Conservation (phyloP, 2,888 invertebrate species). For the Amaurobius ferox region DNA sequence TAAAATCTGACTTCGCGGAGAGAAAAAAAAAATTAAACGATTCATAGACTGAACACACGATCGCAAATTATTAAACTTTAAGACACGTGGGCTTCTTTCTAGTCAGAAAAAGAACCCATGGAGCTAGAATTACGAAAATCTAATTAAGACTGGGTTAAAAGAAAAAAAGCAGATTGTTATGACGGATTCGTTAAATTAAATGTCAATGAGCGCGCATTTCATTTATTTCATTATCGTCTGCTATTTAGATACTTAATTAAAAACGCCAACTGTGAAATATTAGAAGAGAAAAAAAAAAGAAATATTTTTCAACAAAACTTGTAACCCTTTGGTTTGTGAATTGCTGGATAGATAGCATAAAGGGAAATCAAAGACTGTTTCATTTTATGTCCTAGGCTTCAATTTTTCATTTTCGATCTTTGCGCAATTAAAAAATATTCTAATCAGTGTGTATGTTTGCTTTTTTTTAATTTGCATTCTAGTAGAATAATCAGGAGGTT, state of each 20-base stretch:
- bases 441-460: no score
- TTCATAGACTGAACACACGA: not conserved
- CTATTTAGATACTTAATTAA: conserved; percentile 49
- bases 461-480: no score
- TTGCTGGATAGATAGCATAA: no score
- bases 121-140: conserved; percentile 42
- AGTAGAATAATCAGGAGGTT: no score
- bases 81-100: not conserved
- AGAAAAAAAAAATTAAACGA: not conserved
- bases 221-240: conserved; percentile 40
- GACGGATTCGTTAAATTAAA: conserved; percentile 56
- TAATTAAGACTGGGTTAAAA: conserved; percentile 41
- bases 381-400: no score
- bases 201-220: conserved; percentile 33
- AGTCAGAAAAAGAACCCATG: not conserved
- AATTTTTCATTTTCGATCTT: no score
- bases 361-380: no score
- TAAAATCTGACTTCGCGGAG: no score
- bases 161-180: conserved; percentile 25
- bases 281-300: not conserved
- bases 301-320: not conserved
- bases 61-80: not conserved
- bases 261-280: conserved; percentile 29
- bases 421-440: no score
- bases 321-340: not conserved